Base-by-base conservation (phyloP, 2,888 invertebrate species). In the Archips xylosteana region DNA sequence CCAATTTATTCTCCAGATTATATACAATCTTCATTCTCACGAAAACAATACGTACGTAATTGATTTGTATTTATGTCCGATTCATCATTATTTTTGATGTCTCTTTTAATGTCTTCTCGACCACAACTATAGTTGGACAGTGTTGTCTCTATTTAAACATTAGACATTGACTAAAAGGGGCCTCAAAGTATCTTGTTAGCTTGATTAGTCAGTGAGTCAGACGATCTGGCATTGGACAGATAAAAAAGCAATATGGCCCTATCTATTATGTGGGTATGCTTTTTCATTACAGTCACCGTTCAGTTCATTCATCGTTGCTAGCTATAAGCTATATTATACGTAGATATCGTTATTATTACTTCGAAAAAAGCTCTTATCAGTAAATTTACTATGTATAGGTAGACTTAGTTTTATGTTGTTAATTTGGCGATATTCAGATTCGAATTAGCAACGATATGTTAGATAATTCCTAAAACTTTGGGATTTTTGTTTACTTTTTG, bases 201-300 rank as follows among this genome's bases (percentile, higher is more conserved):
- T 71, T 65, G 59, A 71, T 71, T 71, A 65, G 60, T 65, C 59
- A 15, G 71, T 71, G 71, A 71, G 39, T 71, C 71, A 71, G 71
- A 15, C 62, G 64, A 64, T 36, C 62, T 57, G 70, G n/a, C 65
- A 65, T 65, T 60, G 71, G 71, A 45, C 49, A 60, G 71, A 71
- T 71, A 71, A 71, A 71, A 71, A 60, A 71, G 64, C 65, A 71
- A 60, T 66, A 65, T n/a, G 34, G 64, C 71, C 49, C 65, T 71
- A 63, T 63, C 65, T 57, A 32, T 57, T 57, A n/a, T 64, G 64
- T 60, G 59, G 65, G 59, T 59, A 65, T 23, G 65, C 65, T 65
- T 71, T 71, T 71, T 71, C 60, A 71, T 65, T 60, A 71, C 59
- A 57, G 23, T 36, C 70, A 47, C 59, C 64, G 36, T 57, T 64